A percentile compares a stretch with the other conserved stretches of the same genome.
Conservation (phyloP, 2,113 vertebrate genomes). For the Fregata magnificens region DNA sequence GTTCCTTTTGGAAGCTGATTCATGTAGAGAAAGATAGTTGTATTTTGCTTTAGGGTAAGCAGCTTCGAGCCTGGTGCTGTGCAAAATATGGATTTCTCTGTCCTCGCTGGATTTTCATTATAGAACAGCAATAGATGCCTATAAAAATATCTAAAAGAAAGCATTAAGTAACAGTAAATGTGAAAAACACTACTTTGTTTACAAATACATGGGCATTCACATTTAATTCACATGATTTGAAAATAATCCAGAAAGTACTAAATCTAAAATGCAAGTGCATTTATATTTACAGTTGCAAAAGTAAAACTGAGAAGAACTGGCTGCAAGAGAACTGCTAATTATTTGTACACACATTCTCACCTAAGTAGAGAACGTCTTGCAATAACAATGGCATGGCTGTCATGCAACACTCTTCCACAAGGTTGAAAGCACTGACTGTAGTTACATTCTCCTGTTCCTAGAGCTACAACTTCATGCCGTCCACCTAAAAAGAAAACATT, state of each 20-base stretch:
- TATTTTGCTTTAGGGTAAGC: conserved; percentile 83
- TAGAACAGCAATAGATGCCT: conserved; percentile 90
- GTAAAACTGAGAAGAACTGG: too few relatives aligned
- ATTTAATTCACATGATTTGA: background rate
- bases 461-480: conserved; percentile 82
- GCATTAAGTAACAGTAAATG: background rate
- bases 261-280: background rate
- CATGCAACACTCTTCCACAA: conserved; percentile 84
- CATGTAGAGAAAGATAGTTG: conserved; percentile 86
- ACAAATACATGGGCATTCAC: background rate
- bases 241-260: background rate
- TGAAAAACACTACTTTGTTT: background rate
- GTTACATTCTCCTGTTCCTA: conserved; percentile 89
- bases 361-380: conserved; percentile 91
- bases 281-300: background rate
- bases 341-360: conserved; percentile 35
- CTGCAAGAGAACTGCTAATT: background rate
- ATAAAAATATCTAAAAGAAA: conserved; percentile 82
- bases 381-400: conserved; percentile 87
- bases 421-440: conserved; percentile 70
- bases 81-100: conserved; percentile 86
- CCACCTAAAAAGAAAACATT: conserved; percentile 58
- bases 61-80: conserved; percentile 74
- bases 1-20: conserved; percentile 93
- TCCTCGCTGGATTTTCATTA: conserved; percentile 79